These are phyloP conservation scores for Trogon melanurus DNA, from an alignment of 2,113 vertebrate genomes.

Conservation along the genomic window DNA sequence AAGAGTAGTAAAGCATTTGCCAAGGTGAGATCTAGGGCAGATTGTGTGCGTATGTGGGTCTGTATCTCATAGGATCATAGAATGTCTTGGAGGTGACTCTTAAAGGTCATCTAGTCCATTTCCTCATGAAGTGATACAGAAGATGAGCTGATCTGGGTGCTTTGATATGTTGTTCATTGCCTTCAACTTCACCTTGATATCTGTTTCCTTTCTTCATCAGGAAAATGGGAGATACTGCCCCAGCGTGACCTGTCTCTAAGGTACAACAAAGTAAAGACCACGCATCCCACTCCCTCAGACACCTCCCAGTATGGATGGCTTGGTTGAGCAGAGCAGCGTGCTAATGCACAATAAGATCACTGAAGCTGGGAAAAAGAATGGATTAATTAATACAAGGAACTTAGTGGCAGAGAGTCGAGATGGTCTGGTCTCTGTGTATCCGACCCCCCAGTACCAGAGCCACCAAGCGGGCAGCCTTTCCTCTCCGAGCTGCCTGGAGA, in stretches of 20 bases:
- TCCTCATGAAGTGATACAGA: neutral
- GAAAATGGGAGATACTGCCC: constrained; percentile 70
- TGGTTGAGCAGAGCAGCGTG: constrained; percentile 71
- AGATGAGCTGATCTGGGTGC: neutral
- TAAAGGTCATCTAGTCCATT: neutral
- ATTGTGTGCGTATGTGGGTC: fast-evolving
- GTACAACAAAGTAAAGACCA: neutral
- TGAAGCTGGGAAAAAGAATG: constrained; percentile 80
- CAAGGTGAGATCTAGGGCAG: neutral
- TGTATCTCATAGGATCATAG: neutral
- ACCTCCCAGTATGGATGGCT: constrained; percentile 73
- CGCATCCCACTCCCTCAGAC: neutral
- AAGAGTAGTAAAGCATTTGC: neutral
- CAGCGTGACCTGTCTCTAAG: constrained; percentile 47
- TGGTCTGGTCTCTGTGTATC: constrained; percentile 84
- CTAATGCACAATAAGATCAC: constrained; percentile 68
- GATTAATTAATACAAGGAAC: constrained; percentile 88
- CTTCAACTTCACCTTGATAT: constrained; percentile 35
- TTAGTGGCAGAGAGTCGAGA: constrained; percentile 82
- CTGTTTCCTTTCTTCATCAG: constrained; percentile 48
- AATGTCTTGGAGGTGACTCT: too few species aligned
- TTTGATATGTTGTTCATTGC: neutral
- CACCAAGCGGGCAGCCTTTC: constrained; percentile 65
- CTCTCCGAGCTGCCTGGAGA: constrained; percentile 57
- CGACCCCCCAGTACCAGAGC: constrained; percentile 84